Conservation (phyloP, 2,797 vertebrate genomes). For the Poecilia velifera region DNA sequence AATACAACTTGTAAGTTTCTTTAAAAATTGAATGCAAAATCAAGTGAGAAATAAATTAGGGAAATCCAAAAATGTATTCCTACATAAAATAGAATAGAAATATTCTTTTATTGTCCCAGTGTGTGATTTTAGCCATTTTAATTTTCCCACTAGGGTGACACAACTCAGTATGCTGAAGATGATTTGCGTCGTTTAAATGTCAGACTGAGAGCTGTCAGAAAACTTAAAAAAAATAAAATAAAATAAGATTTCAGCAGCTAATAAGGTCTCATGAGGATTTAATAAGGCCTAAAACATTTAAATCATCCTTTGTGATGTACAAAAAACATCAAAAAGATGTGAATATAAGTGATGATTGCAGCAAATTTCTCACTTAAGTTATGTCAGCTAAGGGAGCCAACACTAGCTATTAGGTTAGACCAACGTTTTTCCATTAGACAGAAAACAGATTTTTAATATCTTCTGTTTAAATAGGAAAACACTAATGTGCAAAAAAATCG, state of each 20-base stretch:
- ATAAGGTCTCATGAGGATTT: background rate
- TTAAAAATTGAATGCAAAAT: background rate
- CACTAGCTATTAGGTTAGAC: background rate
- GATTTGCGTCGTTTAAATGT: background rate
- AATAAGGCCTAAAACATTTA: background rate
- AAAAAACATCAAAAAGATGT: background rate
- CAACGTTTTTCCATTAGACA: background rate
- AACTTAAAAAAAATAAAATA: background rate
- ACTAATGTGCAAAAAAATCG: background rate
- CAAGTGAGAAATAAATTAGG: background rate
- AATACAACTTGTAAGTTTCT: background rate
- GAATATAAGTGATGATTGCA: no score
- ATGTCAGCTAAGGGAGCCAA: background rate
- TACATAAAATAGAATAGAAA: background rate
- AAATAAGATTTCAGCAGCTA: background rate
- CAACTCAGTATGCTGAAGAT: background rate
- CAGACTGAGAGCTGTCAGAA: background rate
- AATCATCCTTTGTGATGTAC: background rate
- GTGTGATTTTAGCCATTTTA: no score
- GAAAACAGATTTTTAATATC: background rate
- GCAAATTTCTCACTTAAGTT: no score
- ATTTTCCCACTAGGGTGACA: background rate
- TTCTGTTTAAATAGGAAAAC: background rate
- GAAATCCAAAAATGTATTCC: background rate
- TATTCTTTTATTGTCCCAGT: no score